Conservation (phyloP, 2,797 vertebrate genomes). For the Hirundo rustica region DNA sequence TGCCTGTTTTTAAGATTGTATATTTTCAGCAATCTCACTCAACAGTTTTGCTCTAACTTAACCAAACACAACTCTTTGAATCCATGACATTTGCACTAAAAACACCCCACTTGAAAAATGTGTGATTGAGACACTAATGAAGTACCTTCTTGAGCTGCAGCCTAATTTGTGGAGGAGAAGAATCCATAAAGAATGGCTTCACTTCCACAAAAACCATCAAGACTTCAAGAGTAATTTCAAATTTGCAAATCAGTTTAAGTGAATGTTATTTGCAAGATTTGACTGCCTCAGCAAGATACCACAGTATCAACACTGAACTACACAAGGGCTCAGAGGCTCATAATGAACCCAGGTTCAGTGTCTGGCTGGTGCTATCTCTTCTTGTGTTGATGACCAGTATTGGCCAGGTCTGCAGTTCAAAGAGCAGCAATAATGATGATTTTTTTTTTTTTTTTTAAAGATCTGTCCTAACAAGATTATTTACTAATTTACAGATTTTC, state of each 20-base stretch:
- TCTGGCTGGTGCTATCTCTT: not conserved
- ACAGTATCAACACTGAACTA: not conserved
- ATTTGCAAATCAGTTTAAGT: not conserved
- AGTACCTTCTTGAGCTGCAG: not conserved
- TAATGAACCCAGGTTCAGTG: not conserved
- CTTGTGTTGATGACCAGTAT: not conserved
- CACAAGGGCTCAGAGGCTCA: not conserved
- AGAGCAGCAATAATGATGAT: not conserved
- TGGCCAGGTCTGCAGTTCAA: not conserved
- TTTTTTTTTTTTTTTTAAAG: not conserved
- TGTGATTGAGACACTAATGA: not conserved
- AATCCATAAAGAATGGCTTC: not conserved
- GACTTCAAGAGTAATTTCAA: not conserved
- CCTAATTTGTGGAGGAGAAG: not conserved
- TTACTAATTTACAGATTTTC: not conserved
- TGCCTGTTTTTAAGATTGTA: not conserved
- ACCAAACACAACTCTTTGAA: not conserved
- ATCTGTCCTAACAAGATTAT: not conserved
- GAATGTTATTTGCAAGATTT: not conserved
- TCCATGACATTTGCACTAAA: not conserved
- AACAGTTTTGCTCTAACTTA: not conserved
- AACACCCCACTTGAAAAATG: not conserved
- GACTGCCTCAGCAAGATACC: not conserved
- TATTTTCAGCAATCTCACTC: not conserved
- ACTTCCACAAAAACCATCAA: not conserved